Evolutionary conservation across 2,113 vertebrate species (phyloP).

Genomic region (Pteruthius melanotis): DNA sequence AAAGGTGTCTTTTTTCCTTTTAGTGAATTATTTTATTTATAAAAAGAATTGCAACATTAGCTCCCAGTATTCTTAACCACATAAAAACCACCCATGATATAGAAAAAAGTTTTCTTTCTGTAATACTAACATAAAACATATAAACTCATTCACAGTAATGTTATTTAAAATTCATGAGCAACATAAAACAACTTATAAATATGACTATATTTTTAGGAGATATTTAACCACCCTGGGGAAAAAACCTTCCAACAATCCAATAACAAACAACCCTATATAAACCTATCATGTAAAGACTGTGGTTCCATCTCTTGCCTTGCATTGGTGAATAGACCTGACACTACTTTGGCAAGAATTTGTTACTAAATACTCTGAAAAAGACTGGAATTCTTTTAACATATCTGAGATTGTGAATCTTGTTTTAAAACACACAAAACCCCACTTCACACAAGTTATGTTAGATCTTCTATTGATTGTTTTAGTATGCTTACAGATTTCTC

Average conservation of each 20-base stretch:
- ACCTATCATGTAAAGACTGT: neutral
- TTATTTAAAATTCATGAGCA: neutral
- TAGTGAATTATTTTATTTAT: neutral
- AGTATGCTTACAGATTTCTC: neutral
- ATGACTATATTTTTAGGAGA: neutral
- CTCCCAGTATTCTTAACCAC: neutral
- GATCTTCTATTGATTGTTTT: neutral
- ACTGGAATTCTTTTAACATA: neutral
- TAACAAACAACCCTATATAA: neutral
- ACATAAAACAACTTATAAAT: neutral
- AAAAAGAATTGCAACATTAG: neutral
- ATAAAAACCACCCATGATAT: neutral
- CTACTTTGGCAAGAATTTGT: neutral
- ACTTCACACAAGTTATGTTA: neutral
- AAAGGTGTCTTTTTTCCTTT: neutral
- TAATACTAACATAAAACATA: neutral
- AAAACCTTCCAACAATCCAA: accelerated
- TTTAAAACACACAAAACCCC: neutral
- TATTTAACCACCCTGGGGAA: neutral
- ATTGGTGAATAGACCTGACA: neutral
- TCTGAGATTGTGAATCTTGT: neutral
- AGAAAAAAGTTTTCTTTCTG: neutral
- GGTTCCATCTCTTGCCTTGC: neutral
- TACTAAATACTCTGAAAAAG: neutral
- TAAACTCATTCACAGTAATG: neutral